These are phyloP conservation scores for Epistrophe eligans DNA, from an alignment of 2,888 invertebrate species.

Conservation along the genomic window DNA sequence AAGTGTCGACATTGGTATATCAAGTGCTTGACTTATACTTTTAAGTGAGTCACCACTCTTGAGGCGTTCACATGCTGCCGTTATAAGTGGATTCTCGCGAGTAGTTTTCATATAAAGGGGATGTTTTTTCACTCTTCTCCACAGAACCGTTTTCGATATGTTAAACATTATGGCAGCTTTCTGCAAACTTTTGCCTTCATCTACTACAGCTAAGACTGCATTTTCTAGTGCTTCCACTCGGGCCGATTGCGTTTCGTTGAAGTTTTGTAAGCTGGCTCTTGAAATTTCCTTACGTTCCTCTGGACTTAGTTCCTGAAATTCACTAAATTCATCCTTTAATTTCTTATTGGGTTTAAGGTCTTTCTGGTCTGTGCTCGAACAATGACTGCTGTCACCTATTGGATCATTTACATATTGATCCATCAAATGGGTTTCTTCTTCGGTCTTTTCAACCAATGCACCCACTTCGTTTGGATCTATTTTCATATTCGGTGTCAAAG, in stretches of 20 bases:
- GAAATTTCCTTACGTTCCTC: slow-evolving; percentile 50
- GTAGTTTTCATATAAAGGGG: slow-evolving; percentile 82
- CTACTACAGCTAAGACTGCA: slow-evolving; percentile 82
- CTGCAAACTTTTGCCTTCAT: slow-evolving; percentile 82
- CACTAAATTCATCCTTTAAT: slow-evolving; percentile 69
- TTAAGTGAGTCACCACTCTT: slow-evolving; percentile 82
- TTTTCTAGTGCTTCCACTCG: slow-evolving; percentile 79
- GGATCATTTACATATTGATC: slow-evolving; percentile 70
- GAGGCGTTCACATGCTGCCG: slow-evolving; percentile 81
- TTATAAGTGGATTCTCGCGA: slow-evolving; percentile 81
- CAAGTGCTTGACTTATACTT: slow-evolving; percentile 82
- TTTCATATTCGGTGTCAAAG: slow-evolving; percentile 80
- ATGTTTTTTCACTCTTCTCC: slow-evolving; percentile 82
- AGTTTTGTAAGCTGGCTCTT: slow-evolving; percentile 58
- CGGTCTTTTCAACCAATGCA: slow-evolving; percentile 77
- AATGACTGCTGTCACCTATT: slow-evolving; percentile 67
- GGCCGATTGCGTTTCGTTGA: slow-evolving; percentile 66
- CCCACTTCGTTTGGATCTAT: slow-evolving; percentile 77
- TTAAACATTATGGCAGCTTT: slow-evolving; percentile 83
- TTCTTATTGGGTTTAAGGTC: slow-evolving; percentile 50
- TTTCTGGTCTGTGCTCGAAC: slow-evolving; percentile 62
- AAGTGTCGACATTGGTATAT: slow-evolving; percentile 84
- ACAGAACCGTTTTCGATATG: slow-evolving; percentile 83
- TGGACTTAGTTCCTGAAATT: slow-evolving; percentile 69
- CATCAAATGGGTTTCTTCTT: slow-evolving; percentile 77